A percentile compares a stretch with the other conserved stretches of the same genome.
Evolutionary conservation across 2,888 invertebrate species (phyloP).

Genomic region (Polymixis flavicincta): DNA sequence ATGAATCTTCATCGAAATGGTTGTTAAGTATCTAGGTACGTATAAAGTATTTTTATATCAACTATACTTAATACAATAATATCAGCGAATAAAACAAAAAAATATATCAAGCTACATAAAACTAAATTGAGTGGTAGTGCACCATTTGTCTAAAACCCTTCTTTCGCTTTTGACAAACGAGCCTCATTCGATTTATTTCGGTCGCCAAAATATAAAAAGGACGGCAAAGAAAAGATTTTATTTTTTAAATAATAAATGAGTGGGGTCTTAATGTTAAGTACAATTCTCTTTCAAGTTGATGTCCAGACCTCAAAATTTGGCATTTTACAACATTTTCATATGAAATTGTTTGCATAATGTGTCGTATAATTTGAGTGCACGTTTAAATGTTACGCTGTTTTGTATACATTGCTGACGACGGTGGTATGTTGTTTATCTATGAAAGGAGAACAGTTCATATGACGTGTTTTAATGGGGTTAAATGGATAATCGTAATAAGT

Average conservation of each 20-base stretch:
- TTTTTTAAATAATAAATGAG: conserved; percentile 45
- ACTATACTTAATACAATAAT: background rate
- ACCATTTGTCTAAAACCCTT: conserved; percentile 51
- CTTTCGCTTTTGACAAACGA: conserved; percentile 43
- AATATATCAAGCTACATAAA: background rate
- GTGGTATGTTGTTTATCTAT: background rate
- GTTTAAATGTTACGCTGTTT: conserved; percentile 28
- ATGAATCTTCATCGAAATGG: background rate
- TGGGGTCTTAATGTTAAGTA: conserved; percentile 31
- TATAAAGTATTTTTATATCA: background rate
- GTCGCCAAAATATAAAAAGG: conserved; percentile 38
- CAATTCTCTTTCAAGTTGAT: conserved; percentile 43
- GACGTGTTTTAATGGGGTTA: background rate
- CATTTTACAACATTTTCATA: conserved; percentile 36
- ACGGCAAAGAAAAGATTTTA: conserved; percentile 37
- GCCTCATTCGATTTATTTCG: conserved; percentile 44
- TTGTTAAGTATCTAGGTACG: background rate
- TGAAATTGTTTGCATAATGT: conserved; percentile 35
- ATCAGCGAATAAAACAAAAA: background rate
- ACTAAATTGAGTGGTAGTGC: conserved; percentile 12
- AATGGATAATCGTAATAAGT: background rate
- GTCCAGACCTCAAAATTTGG: conserved; percentile 40
- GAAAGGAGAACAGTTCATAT: background rate
- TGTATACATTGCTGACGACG: conserved; percentile 14
- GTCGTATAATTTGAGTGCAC: conserved; percentile 30